These are phyloP conservation scores for Agraylea sexmaculata DNA, from an alignment of 1,140 invertebrate species.

Conservation along the genomic window DNA sequence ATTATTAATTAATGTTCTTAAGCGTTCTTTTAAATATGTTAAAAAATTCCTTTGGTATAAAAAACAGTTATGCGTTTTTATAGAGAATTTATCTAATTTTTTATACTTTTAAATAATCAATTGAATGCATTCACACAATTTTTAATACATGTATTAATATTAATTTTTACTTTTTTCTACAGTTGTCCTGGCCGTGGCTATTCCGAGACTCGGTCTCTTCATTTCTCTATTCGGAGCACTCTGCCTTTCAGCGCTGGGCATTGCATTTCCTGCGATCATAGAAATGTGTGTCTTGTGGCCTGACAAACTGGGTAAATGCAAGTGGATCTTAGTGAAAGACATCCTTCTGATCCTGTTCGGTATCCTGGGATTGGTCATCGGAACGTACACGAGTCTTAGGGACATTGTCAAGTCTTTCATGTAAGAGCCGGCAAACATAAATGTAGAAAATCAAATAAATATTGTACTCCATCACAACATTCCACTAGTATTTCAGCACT, in stretches of 20 bases:
- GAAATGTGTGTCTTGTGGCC: conserved; percentile 53
- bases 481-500: too few species aligned
- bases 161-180: conserved; percentile 25
- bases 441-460: too few species aligned
- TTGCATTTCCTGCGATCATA: conserved; percentile 81
- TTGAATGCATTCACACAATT: too few species aligned
- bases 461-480: too few species aligned
- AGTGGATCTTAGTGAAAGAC: conserved; percentile 43
- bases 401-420: conserved; percentile 43
- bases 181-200: conserved; percentile 65
- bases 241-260: conserved; percentile 68
- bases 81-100: too few species aligned
- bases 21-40: too few species aligned
- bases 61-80: too few species aligned
- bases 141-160: too few species aligned
- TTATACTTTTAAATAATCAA: too few species aligned
- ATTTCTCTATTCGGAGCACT: conserved; percentile 85
- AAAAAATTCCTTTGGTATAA: too few species aligned
- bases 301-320: conserved; percentile 31
- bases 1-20: too few species aligned
- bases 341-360: conserved; percentile 51
- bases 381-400: conserved; percentile 54
- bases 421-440: conserved; percentile 3
- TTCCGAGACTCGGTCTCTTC: conserved; percentile 75
- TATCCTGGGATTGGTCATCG: conserved; percentile 51